A percentile compares a stretch with the other conserved stretches of the same genome.
phyloP scores from a whole-genome alignment of 1,140 invertebrate species.

The Lepidotrigona ventralis region DNA sequence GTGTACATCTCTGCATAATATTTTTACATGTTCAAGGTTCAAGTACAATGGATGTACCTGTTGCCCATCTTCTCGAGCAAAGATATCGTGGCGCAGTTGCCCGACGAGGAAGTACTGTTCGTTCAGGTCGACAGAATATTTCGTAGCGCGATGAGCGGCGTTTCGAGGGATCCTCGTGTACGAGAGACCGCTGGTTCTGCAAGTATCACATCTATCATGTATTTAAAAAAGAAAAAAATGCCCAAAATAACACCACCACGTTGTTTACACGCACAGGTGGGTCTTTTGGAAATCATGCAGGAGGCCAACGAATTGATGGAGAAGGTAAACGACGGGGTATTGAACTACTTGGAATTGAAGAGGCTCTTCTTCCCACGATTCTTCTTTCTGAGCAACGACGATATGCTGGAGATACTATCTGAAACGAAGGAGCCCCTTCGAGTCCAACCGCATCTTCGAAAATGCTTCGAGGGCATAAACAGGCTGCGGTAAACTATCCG shows the following conservation, averaged over 20 bases:
- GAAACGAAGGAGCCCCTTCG: conserved; percentile 93
- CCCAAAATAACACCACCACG: background rate
- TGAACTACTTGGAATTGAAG: conserved; percentile 95
- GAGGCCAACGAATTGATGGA: conserved; percentile 88
- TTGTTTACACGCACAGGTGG: conserved; percentile 70
- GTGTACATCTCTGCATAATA: background rate
- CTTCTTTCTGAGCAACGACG: conserved; percentile 97
- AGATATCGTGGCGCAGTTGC: conserved; percentile 96
- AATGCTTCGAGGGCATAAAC: conserved; percentile 89
- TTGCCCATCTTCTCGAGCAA: conserved; percentile 96
- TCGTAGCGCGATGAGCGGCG: conserved; percentile 88
- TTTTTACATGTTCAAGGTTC: conserved; percentile 76
- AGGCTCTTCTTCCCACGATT: conserved; percentile 94
- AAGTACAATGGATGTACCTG: conserved; percentile 94
- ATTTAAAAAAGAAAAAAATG: background rate
- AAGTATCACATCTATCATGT: conserved; percentile 17
- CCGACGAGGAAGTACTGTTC: conserved; percentile 92
- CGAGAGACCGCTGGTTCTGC: conserved; percentile 86
- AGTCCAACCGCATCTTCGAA: conserved; percentile 95
- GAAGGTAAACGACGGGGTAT: conserved; percentile 91
- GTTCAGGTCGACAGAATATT: conserved; percentile 88
- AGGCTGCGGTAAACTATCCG: conserved; percentile 76
- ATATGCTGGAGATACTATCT: conserved; percentile 96
- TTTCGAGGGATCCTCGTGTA: conserved; percentile 87
- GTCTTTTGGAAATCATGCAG: conserved; percentile 88